Evolutionary conservation across 1,140 invertebrate species (phyloP), one percentile per base, ranked within the genome.

Genomic region (Thaumetopoea pityocampa): DNA sequence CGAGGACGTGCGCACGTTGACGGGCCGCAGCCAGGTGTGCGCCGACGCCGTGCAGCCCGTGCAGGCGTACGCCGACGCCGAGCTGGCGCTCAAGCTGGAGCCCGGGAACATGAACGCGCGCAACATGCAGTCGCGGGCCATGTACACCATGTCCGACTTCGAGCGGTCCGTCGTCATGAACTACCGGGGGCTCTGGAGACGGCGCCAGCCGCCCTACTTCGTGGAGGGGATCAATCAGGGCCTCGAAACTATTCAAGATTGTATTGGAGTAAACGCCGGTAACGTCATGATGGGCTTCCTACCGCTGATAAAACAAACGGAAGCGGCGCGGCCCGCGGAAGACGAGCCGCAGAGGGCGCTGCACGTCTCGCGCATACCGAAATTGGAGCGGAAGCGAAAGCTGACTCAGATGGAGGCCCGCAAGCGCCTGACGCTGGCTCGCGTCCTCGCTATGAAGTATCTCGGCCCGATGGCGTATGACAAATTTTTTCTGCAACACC

Each of bases 111-210:
- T 87, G 65, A 77, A 66, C 16, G 77, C 84, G 2, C 54, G 73
- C 7, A 87, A 86, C 19, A 83, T 86, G 64, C 85, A 86, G 58
- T 70, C 85, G n/a, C 67, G 83, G 1, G 85, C 85, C n/a, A 81
- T 86, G 51, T 88, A 87, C 44, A 76, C 87, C 1, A 85, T 80
- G 69, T 85, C 85, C 10, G 86, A 88, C 42, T 88, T 88, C 55
- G 87, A 88, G 57, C 70, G 84, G 43, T 86, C 84, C 0, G 60
- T 88, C 3, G 82, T 88, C 2, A 81, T 85, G 57, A 88, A 88
- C 51, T 74, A 66, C 20, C 61, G 86, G 6, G 69, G 81, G 5
- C 40, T 77, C 0, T 66, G 84, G 9, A 45, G 57, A 19, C 64
- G 87, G n/a, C 70, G 72, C 20, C 85, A 87, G 59, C 87, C 87